These are phyloP conservation scores for Orthosia gracilis DNA, from an alignment of 2,888 invertebrate species.

Conservation along the genomic window DNA sequence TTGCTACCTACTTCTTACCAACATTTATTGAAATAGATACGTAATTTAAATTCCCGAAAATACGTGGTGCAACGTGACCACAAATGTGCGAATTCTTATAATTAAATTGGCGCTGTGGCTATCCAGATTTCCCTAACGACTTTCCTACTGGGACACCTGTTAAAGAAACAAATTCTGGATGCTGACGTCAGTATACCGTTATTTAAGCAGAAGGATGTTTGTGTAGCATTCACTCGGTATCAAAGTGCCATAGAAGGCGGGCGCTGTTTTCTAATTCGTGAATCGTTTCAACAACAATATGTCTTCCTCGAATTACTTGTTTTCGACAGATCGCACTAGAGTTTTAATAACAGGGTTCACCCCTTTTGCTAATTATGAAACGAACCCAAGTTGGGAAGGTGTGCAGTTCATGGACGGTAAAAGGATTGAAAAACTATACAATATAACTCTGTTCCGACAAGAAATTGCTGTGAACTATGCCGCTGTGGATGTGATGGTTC, in stretches of 20 bases:
- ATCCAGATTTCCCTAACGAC: neutral
- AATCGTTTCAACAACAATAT: neutral
- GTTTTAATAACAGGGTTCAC: neutral
- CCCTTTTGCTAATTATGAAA: neutral
- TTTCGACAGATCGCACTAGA: neutral
- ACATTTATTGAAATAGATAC: too few relatives aligned
- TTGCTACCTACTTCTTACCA: too few relatives aligned
- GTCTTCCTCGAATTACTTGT: neutral
- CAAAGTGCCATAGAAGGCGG: neutral
- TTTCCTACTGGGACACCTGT: neutral
- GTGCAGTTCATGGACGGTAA: neutral
- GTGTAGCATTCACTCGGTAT: neutral
- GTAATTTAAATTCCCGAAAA: neutral
- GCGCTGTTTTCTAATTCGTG: neutral
- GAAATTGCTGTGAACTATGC: neutral
- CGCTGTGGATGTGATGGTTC: neutral
- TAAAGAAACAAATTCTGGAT: neutral
- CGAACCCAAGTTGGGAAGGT: neutral
- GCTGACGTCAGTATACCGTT: neutral
- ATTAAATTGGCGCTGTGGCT: neutral
- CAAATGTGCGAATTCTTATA: too few relatives aligned
- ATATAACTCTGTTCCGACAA: neutral
- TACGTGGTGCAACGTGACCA: neutral
- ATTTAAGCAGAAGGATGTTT: neutral
- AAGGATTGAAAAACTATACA: neutral